Conservation (phyloP, 1,140 invertebrate genomes). For the Alviniconcha marisindica region DNA sequence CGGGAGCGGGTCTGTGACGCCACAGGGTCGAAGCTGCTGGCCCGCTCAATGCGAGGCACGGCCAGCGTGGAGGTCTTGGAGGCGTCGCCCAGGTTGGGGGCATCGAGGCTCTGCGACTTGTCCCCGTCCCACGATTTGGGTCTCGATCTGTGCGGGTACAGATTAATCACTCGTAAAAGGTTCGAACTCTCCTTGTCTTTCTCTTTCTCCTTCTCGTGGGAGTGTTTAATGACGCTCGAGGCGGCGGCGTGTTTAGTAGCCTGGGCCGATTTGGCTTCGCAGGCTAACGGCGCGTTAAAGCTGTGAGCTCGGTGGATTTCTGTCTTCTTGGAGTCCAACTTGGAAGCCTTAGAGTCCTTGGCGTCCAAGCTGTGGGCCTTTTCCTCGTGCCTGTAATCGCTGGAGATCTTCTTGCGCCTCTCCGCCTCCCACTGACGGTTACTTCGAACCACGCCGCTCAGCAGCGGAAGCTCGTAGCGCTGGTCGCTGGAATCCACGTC, state of each 20-base stretch:
- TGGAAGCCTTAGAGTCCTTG: constrained; percentile 8
- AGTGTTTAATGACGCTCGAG: background rate
- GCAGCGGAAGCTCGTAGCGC: constrained; percentile 31
- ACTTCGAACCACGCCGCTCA: background rate
- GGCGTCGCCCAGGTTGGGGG: background rate
- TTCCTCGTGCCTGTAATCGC: background rate
- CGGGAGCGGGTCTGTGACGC: background rate
- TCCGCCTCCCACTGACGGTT: constrained; percentile 16
- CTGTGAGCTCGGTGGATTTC: constrained; percentile 34
- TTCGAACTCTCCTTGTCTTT: constrained; percentile 22
- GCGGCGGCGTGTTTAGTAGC: background rate
- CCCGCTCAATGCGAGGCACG: constrained; percentile 31
- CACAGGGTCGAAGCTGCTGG: constrained; percentile 32
- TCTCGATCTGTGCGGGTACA: constrained; percentile 11
- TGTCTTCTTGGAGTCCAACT: background rate
- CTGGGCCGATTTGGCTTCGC: background rate
- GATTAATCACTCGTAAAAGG: constrained; percentile 3
- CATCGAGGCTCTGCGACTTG: constrained; percentile 34
- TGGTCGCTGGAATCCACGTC: background rate
- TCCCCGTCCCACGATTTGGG: constrained; percentile 35
- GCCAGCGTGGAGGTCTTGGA: background rate
- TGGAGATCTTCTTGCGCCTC: background rate
- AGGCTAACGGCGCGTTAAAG: constrained; percentile 5
- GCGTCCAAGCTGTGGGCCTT: constrained; percentile 28
- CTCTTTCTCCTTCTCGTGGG: background rate